Evolutionary conservation across 2,113 vertebrate genomes (phyloP).

Genomic region (Centropus bengalensis): DNA sequence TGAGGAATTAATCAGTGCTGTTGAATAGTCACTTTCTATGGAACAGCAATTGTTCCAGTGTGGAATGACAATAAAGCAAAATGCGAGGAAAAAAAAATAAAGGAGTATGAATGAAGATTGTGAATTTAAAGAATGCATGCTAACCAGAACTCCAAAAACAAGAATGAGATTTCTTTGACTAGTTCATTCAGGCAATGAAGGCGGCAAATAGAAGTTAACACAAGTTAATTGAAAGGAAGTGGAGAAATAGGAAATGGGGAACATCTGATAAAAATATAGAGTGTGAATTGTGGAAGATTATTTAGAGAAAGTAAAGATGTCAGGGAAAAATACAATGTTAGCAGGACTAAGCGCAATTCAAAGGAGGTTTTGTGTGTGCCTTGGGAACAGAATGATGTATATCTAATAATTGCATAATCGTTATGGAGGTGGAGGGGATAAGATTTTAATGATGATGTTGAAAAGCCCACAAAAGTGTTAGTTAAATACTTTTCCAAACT

Average conservation of each 20-base stretch:
- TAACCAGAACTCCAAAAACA: neutral
- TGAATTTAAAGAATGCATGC: neutral
- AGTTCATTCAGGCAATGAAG: neutral
- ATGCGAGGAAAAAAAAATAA: neutral
- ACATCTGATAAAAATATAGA: neutral
- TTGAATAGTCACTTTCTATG: neutral
- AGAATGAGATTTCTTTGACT: neutral
- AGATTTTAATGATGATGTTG: neutral
- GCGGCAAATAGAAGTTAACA: neutral
- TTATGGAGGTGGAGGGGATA: neutral
- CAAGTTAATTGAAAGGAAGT: neutral
- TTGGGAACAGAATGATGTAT: neutral
- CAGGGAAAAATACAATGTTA: neutral
- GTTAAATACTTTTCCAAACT: neutral
- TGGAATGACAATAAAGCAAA: neutral
- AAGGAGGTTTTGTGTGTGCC: neutral
- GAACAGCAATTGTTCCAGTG: neutral
- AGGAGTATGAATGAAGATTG: neutral
- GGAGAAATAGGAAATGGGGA: conserved; percentile 4
- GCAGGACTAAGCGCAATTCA: neutral
- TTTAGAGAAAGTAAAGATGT: neutral
- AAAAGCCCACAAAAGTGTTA: neutral
- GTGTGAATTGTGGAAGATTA: neutral
- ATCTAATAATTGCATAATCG: neutral
- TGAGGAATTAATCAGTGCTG: neutral